Conservation (phyloP, 2,888 invertebrate species). For the Sphaerophoria taeniata region DNA sequence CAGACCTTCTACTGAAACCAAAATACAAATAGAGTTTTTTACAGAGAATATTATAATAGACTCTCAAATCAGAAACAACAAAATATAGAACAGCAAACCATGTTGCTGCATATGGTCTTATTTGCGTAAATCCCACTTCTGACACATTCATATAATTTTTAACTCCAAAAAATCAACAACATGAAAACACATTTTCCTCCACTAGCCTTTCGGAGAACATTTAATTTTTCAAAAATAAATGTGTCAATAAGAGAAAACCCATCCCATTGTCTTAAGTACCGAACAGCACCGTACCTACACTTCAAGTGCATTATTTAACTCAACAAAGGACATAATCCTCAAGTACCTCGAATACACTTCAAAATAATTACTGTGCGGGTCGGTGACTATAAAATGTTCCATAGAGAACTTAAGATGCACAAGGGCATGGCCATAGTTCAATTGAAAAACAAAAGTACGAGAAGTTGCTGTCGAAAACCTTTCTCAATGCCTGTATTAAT, state of each 20-base stretch:
- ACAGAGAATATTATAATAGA: no score
- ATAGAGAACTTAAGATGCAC: conserved; percentile 34
- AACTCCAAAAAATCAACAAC: neutral
- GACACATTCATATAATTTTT: neutral
- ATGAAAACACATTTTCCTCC: neutral
- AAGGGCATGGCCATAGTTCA: conserved; percentile 50
- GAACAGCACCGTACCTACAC: neutral
- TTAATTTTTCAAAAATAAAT: conserved; percentile 29
- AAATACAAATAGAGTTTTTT: no score
- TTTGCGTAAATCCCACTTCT: conserved; percentile 2
- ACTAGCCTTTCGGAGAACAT: neutral
- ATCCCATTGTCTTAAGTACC: conserved; percentile 52
- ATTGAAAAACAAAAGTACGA: conserved; percentile 42
- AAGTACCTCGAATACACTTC: conserved; percentile 3
- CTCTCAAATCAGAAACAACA: no score
- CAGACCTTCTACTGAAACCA: no score
- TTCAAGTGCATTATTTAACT: conserved; percentile 43
- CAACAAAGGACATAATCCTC: conserved; percentile 37
- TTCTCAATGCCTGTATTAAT: conserved; percentile 36
- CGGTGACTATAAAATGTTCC: neutral
- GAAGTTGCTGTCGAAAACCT: conserved; percentile 34
- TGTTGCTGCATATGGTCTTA: neutral
- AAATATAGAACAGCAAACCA: neutral
- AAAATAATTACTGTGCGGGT: conserved; percentile 50
- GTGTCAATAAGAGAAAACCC: conserved; percentile 53